phyloP scores from a whole-genome alignment of 2,797 vertebrate species.

The Poeciliopsis gracilis region DNA sequence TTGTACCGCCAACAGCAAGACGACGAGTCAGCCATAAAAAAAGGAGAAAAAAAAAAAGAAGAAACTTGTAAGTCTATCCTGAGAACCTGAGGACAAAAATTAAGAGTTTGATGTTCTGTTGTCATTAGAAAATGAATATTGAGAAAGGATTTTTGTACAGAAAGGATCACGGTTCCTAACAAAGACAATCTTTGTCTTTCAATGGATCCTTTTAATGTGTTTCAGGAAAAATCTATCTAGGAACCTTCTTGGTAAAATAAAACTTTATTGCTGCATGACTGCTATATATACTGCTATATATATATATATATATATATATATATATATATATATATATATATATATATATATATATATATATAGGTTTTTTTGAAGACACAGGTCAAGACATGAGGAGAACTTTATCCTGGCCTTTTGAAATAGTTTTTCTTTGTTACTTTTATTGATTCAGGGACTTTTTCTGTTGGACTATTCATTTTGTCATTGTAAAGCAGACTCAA shows the following conservation, averaged over 20 bases:
- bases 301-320: too few relatives aligned
- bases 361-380: neutral
- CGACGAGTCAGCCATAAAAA: neutral
- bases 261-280: neutral
- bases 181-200: neutral
- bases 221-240: neutral
- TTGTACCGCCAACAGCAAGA: neutral
- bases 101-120: neutral
- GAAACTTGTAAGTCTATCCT: neutral
- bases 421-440: neutral
- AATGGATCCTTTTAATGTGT: neutral
- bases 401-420: neutral
- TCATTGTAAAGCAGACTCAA: neutral
- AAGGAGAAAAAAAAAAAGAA: neutral
- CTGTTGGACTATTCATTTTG: neutral
- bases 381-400: neutral
- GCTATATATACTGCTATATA: neutral
- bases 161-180: neutral
- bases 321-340: too few relatives aligned
- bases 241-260: slow-evolving; percentile 2
- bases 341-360: neutral
- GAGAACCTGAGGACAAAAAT: neutral
- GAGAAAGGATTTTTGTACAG: neutral
- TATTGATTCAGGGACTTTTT: neutral
- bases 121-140: neutral